These are phyloP conservation scores for Chaetops frenatus DNA, from an alignment of 2,113 vertebrate species.

Conservation along the genomic window DNA sequence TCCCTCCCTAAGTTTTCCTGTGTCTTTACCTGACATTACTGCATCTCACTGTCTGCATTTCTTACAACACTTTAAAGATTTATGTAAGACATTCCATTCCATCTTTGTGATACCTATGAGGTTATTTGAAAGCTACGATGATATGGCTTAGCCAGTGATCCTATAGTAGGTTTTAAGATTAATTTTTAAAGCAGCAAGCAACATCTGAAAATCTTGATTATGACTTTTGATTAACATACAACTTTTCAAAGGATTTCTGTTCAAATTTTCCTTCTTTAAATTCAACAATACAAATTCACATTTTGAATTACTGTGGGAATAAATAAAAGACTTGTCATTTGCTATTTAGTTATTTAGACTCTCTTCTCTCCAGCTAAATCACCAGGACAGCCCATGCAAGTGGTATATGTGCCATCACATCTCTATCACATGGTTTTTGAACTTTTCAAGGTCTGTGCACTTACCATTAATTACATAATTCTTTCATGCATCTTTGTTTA, in stretches of 20 bases:
- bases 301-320: not conserved
- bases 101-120: not conserved
- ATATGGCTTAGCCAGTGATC: not conserved
- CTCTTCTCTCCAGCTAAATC: slow-evolving; percentile 80
- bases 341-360: slow-evolving; percentile 41
- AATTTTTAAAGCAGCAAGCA: not conserved
- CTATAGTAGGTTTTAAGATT: not conserved
- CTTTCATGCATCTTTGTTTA: slow-evolving; percentile 7
- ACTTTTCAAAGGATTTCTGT: not conserved
- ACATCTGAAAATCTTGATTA: not conserved
- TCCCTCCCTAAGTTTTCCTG: not conserved
- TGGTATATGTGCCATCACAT: slow-evolving; percentile 97
- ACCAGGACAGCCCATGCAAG: slow-evolving; percentile 78
- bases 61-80: not conserved
- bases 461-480: slow-evolving; percentile 27
- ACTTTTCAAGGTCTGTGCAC: slow-evolving; percentile 91
- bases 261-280: not conserved
- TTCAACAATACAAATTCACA: not conserved
- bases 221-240: not conserved
- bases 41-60: not conserved
- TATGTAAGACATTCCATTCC: not conserved
- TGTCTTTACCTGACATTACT: not conserved
- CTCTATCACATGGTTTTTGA: slow-evolving; percentile 99
- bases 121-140: not conserved
- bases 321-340: not conserved